Conservation (phyloP, 2,797 vertebrate species). For the Sebastes paucispinis region DNA sequence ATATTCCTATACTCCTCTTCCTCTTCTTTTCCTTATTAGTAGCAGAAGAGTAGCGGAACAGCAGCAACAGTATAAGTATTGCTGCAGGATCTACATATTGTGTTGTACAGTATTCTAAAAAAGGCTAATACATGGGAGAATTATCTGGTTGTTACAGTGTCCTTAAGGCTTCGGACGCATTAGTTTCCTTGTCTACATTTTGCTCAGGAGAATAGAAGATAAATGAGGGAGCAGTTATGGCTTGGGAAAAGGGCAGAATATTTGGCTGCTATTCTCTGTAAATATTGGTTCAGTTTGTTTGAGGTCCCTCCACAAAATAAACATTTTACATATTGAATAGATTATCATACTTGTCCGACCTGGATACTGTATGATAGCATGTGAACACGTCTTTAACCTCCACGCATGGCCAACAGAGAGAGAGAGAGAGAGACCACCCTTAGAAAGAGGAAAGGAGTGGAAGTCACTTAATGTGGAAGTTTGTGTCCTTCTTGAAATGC, state of each 20-base stretch:
- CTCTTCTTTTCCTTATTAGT: not conserved
- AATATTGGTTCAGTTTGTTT: slow-evolving; percentile 84
- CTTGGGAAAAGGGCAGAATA: slow-evolving; percentile 76
- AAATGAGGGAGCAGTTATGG: slow-evolving; percentile 74
- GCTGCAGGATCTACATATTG: not conserved
- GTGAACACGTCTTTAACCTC: slow-evolving; percentile 79
- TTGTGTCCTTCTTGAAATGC: slow-evolving; percentile 80
- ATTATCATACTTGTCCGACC: slow-evolving; percentile 80
- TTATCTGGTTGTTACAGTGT: slow-evolving; percentile 14
- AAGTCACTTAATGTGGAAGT: slow-evolving; percentile 68
- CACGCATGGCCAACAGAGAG: slow-evolving; percentile 56
- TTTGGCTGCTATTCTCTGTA: slow-evolving; percentile 79
- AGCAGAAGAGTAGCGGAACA: not conserved
- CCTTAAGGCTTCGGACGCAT: slow-evolving; percentile 57
- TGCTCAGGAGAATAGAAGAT: slow-evolving; percentile 75
- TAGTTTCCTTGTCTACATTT: slow-evolving; percentile 56
- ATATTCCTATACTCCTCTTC: not conserved
- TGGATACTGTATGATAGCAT: slow-evolving; percentile 82
- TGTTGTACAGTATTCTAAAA: not conserved
- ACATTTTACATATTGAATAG: slow-evolving; percentile 82
- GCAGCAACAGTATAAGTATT: not conserved
- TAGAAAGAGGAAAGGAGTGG: slow-evolving; percentile 64
- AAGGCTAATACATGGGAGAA: slow-evolving; percentile 7
- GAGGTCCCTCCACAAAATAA: slow-evolving; percentile 79
- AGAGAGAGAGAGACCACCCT: slow-evolving; percentile 57